phyloP scores from a whole-genome alignment of 2,888 invertebrate species.

The Amiota mariae region DNA sequence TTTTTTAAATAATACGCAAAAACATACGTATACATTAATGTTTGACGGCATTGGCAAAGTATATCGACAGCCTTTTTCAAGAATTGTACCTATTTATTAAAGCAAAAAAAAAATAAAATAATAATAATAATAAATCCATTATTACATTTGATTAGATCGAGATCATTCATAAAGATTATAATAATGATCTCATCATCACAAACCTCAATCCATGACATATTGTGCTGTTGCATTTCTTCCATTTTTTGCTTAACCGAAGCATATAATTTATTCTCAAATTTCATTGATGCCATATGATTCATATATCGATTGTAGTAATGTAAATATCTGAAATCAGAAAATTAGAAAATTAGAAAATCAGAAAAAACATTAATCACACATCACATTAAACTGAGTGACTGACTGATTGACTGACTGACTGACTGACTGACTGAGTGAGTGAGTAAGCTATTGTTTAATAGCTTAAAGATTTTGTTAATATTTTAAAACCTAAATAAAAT shows the following conservation, averaged over 20 bases:
- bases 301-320: constrained; percentile 99
- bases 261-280: constrained; percentile 97
- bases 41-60: constrained; percentile 96
- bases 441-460: too few species aligned
- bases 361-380: neutral
- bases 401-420: too few species aligned
- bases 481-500: too few species aligned
- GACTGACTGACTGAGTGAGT: too few species aligned
- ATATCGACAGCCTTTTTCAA: constrained; percentile 97
- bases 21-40: constrained; percentile 99
- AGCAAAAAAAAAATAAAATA: constrained; percentile 2
- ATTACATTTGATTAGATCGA: too few species aligned
- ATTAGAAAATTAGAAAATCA: neutral
- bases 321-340: constrained; percentile 81
- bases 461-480: too few species aligned
- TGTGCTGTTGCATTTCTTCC: constrained; percentile 99
- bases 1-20: constrained; percentile 98
- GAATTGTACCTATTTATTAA: constrained; percentile 87
- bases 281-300: constrained; percentile 99
- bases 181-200: too few species aligned
- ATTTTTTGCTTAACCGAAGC: constrained; percentile 97
- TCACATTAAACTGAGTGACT: too few species aligned
- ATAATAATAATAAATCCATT: constrained; percentile 16
- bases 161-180: too few species aligned
- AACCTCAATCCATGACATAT: constrained; percentile 99